Percentiles rank a stretch among this genome's conserved stretches.
Conservation (phyloP, 2,113 vertebrate species). For the Mixornis gularis region DNA sequence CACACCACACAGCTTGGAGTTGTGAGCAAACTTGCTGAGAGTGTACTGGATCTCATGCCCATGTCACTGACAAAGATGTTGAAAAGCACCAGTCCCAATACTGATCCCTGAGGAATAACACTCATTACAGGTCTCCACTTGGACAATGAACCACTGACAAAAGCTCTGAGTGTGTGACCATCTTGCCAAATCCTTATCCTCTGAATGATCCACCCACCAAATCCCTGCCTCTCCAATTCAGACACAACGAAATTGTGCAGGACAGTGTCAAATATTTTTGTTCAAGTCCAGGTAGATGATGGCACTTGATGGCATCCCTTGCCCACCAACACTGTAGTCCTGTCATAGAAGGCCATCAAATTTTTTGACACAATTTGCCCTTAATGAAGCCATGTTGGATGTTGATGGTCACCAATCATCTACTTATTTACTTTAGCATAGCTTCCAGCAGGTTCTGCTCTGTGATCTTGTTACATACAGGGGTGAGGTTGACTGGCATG, state of each 20-base stretch:
- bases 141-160: background rate
- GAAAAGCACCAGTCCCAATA: background rate
- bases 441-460: background rate
- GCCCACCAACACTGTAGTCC: background rate
- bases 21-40: background rate
- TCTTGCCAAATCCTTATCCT: background rate
- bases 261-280: background rate
- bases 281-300: background rate
- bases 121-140: background rate
- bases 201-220: background rate
- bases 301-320: background rate
- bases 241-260: background rate
- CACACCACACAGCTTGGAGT: background rate
- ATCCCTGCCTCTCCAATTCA: background rate
- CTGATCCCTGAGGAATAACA: background rate
- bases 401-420: background rate
- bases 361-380: background rate
- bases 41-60: background rate
- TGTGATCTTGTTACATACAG: background rate
- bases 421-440: background rate
- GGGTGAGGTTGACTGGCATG: background rate
- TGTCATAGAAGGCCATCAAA: background rate
- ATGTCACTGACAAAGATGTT: background rate
- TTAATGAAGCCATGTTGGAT: background rate
- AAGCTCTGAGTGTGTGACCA: background rate